Evolutionary conservation across 2,888 invertebrate species (phyloP), one percentile per base, ranked within the genome.

Genomic region (Campopleginae sp.): DNA sequence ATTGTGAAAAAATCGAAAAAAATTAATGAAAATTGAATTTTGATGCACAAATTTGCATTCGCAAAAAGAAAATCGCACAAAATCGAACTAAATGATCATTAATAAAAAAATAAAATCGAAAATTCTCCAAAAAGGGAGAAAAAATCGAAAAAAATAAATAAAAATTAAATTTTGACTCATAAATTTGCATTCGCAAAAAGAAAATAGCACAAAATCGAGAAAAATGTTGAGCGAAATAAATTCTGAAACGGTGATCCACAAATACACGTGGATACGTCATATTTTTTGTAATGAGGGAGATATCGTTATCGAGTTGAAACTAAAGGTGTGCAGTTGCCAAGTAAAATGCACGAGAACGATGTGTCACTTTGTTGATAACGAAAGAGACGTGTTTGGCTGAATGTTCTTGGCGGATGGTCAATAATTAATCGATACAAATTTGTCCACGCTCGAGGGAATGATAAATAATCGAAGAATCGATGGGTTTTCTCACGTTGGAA

Each of bases 281-380:
- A 27, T 58, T 58, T 58, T 8, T 27, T 27, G 12, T 14, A 58
- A 58, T 58, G 23, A 58, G 27, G 5, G 33, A 54, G 23, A 58
- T 58, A 58, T 27, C 58, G 58, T 58, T 27, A 58, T 58, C 58
- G 14, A 27, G 58, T 58, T 58, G 3, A 58, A 58, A 27, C 27
- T 12, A 58, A 27, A 58, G 58, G 27, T 58, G 58, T 58, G 58
- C 58, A 27, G 14, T 58, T 27, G 14, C 14, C 1, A 27, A 58
- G 58, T 27, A 27, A 27, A 27, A 58, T 27, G 58, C 58, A 27
- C 14, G 58, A 58, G 58, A 58, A 58, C 0, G 5, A 27, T 27
- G 58, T 27, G 27, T 58, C 58, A 58, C 58, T 27, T 58, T 58
- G 1, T 4, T 27, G 58, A 27, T 58, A 14, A 14, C 19, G 23